A percentile compares a stretch with the other conserved stretches of the same genome.
These are phyloP conservation scores for Micromussa lordhowensis DNA, from an alignment of 92 coral and sea anemone species.

Conservation along the genomic window DNA sequence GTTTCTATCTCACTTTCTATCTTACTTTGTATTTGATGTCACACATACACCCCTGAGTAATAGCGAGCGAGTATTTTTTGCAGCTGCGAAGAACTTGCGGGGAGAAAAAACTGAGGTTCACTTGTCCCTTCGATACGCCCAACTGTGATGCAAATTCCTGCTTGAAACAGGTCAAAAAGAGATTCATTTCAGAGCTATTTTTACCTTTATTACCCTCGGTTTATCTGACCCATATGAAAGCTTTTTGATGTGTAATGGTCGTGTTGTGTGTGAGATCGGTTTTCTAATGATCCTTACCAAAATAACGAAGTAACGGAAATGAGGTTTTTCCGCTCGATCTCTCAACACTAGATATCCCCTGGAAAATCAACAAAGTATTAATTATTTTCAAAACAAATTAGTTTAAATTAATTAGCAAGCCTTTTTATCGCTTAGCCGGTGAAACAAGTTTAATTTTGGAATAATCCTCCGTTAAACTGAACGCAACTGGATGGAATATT, in stretches of 20 bases:
- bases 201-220: background rate
- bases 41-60: background rate
- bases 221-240: background rate
- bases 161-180: background rate
- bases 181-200: background rate
- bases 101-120: background rate
- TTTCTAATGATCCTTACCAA: background rate
- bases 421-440: background rate
- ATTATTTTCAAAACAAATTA: background rate
- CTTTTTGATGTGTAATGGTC: background rate
- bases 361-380: background rate
- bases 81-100: background rate
- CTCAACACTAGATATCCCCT: background rate
- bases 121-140: background rate
- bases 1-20: no score
- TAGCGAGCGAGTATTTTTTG: background rate
- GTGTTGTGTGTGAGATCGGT: background rate
- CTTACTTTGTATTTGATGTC: background rate
- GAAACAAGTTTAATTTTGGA: background rate
- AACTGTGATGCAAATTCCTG: background rate
- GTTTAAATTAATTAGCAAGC: background rate
- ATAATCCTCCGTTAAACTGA: no score
- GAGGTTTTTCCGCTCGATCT: background rate
- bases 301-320: background rate
- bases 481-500: no score